Evolutionary conservation across 2,888 invertebrate species (phyloP).

Genomic region (Campoletis raptor): DNA sequence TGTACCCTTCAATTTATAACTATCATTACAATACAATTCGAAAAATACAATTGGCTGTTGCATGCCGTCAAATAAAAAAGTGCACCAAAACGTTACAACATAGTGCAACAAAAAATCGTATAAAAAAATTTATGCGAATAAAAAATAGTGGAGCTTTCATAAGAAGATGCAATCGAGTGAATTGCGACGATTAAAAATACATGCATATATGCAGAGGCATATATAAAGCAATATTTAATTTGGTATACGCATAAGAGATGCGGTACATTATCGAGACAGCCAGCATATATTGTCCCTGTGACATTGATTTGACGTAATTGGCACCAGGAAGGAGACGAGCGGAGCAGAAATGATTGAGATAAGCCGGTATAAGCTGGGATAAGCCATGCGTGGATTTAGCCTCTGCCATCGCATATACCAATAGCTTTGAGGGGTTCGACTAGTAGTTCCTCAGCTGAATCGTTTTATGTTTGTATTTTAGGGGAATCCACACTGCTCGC

Average conservation of each 20-base stretch:
- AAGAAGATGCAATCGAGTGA: not conserved
- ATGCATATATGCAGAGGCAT: not conserved
- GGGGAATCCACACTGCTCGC: constrained; percentile 34
- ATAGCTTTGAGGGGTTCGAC: constrained; percentile 54
- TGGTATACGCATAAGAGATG: constrained; percentile 28
- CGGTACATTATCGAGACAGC: constrained; percentile 36
- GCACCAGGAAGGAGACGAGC: constrained; percentile 82
- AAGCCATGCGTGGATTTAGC: constrained; percentile 78
- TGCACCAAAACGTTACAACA: not conserved
- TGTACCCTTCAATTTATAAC: no score
- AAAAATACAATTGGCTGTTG: not conserved
- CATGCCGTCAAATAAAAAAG: not conserved
- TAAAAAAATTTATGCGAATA: no score
- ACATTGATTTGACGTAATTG: constrained; percentile 85
- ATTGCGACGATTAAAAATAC: not conserved
- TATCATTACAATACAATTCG: no score
- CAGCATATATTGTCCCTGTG: constrained; percentile 79
- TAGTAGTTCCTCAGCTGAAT: constrained; percentile 47
- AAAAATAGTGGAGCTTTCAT: not conserved
- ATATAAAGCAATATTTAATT: constrained; percentile 18
- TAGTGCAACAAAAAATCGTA: no score
- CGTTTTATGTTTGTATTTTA: constrained; percentile 36
- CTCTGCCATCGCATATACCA: constrained; percentile 48
- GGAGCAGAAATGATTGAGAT: constrained; percentile 84
- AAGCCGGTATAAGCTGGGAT: constrained; percentile 84